Percentiles rank a stretch among this genome's conserved stretches.
Evolutionary conservation across 2,797 vertebrate genomes (phyloP).

Genomic region (Pogonophryne albipinna): DNA sequence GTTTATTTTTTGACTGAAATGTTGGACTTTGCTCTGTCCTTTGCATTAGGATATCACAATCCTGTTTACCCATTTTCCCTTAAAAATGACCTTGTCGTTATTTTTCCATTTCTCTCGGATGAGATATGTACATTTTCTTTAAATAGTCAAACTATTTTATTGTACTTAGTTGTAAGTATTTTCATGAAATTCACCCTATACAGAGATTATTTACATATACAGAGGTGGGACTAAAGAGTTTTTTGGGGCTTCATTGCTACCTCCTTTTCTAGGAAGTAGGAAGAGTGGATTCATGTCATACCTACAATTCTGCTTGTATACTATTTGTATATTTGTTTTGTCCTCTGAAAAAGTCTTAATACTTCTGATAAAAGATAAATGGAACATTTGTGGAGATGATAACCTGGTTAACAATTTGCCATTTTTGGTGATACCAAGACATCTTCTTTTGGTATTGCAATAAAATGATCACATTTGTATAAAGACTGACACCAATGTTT

Average conservation of each 20-base stretch:
- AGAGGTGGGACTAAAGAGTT: slow-evolving; percentile 24
- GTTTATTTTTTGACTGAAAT: slow-evolving; percentile 62
- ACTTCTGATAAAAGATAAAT: slow-evolving; percentile 11
- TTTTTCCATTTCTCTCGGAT: slow-evolving; percentile 53
- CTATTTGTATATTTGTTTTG: slow-evolving; percentile 55
- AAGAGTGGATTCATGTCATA: slow-evolving; percentile 23
- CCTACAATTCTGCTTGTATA: slow-evolving; percentile 35
- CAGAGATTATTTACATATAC: slow-evolving; percentile 34
- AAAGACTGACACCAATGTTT: slow-evolving; percentile 2
- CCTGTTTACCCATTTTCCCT: slow-evolving; percentile 28
- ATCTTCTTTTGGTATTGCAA: slow-evolving; percentile 1
- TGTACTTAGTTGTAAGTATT: slow-evolving; percentile 66
- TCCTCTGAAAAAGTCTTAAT: slow-evolving; percentile 34
- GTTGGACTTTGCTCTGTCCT: slow-evolving; percentile 29
- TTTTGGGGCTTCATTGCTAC: not conserved
- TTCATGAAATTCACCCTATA: slow-evolving; percentile 58
- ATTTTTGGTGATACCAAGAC: not conserved
- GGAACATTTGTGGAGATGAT: not conserved
- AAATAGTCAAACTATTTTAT: slow-evolving; percentile 55
- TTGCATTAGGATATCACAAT: slow-evolving; percentile 32
- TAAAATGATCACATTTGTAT: not conserved
- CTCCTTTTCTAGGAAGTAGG: slow-evolving; percentile 14
- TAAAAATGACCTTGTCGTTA: slow-evolving; percentile 38
- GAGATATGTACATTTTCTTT: slow-evolving; percentile 60
- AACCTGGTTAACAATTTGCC: slow-evolving; percentile 8